A percentile compares a stretch with the other conserved stretches of the same genome.
Conservation (phyloP, 2,797 vertebrate genomes). For the Rhodeus uyekii region DNA sequence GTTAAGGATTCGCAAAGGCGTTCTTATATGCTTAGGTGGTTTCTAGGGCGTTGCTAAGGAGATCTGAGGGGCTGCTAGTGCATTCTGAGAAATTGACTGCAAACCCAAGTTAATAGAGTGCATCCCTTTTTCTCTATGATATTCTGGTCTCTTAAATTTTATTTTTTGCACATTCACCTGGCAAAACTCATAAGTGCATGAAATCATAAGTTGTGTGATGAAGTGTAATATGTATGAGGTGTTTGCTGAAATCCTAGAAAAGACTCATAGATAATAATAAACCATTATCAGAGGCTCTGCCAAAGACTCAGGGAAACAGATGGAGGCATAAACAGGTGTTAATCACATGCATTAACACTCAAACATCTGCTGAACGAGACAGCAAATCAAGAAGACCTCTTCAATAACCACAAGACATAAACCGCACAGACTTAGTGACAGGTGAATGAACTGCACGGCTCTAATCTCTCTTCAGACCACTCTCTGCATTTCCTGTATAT, state of each 20-base stretch:
- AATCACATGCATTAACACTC: conserved; percentile 5
- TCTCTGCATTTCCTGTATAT: conserved; percentile 10
- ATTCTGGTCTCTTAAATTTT: background rate
- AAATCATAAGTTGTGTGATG: background rate
- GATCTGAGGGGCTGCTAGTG: too few species aligned
- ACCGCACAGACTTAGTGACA: background rate
- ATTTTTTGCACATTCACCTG: background rate
- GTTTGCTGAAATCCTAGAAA: background rate
- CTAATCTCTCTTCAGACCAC: too few species aligned
- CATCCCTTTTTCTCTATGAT: background rate
- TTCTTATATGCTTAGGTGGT: too few species aligned
- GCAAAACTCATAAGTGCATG: background rate
- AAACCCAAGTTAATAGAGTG: background rate
- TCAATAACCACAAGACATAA: background rate
- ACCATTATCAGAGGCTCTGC: background rate
- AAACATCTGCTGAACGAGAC: background rate
- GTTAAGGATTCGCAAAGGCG: too few species aligned
- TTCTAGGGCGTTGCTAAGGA: too few species aligned
- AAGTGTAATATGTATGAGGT: background rate
- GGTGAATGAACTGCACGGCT: background rate
- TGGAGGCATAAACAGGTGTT: conserved; percentile 1
- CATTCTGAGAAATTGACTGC: background rate
- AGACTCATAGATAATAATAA: background rate
- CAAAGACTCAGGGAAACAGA: background rate
- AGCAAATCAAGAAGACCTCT: background rate